Conservation (phyloP, 2,888 invertebrate genomes). For the Hemithea aestivaria region DNA sequence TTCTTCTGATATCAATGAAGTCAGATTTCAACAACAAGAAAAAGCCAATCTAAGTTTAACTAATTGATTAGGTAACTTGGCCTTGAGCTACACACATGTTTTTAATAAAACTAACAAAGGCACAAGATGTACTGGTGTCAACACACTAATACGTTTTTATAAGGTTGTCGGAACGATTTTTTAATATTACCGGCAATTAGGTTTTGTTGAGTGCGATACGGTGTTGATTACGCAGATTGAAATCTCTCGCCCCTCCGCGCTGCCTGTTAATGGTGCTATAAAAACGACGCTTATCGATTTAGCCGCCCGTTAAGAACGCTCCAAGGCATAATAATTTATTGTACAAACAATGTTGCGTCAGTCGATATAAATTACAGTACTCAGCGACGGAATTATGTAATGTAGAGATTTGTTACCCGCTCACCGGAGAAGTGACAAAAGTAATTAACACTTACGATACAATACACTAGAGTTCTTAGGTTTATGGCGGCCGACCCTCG, state of each 20-base stretch:
- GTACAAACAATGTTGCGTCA: slow-evolving; percentile 69
- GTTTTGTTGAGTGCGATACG: slow-evolving; percentile 45
- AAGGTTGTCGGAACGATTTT: slow-evolving; percentile 21
- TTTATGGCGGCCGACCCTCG: slow-evolving; percentile 59
- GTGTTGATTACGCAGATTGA: slow-evolving; percentile 72
- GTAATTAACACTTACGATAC: slow-evolving; percentile 76
- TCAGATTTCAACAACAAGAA: no score
- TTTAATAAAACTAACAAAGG: no score
- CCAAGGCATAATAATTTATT: slow-evolving; percentile 69
- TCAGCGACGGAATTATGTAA: slow-evolving; percentile 60
- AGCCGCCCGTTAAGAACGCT: slow-evolving; percentile 68
- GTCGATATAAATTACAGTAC: slow-evolving; percentile 64
- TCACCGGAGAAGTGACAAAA: slow-evolving; percentile 68
- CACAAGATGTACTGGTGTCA: no score
- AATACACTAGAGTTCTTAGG: slow-evolving; percentile 64
- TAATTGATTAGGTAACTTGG: no score
- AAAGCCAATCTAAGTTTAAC: no score
- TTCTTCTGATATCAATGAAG: no score
- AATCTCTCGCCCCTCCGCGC: slow-evolving; percentile 65
- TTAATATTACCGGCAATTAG: slow-evolving; percentile 52
- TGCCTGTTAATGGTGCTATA: slow-evolving; percentile 74
- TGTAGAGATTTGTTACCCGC: slow-evolving; percentile 67
- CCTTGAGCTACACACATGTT: no score
- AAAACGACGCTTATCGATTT: slow-evolving; percentile 74
- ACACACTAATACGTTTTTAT: no score